Base-by-base conservation (phyloP, 1,140 invertebrate species). In the Eufriesea mexicana region DNA sequence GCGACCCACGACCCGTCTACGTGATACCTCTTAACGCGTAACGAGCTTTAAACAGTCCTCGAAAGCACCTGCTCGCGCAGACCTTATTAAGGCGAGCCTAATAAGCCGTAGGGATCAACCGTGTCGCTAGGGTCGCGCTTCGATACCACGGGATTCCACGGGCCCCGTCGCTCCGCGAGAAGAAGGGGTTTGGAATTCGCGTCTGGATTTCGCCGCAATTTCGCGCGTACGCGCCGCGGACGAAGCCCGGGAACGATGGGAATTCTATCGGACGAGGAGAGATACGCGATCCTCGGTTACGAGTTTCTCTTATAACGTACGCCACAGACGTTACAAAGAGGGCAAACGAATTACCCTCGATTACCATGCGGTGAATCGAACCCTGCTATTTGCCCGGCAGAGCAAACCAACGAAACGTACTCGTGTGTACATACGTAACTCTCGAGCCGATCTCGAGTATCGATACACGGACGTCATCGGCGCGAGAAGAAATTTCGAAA, bases 1-100 rank as follows among this genome's bases (percentile, higher is more conserved):
- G 88, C 72, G 87, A 90, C 89, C 89, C 86, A 77, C 87, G 91
- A 91, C 89, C 89, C 85, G 70, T 49, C 62, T 74, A 78, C 83
- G 83, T 62, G 79, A 83, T 87, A 86, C 71, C 71, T 73, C 66
- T 79, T 79, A 83, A 74, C 81, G n/a, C 57, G 67, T 86, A 84
- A 86, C 82, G 84, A 88, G 85, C 77, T 70, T 76, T 45, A 57
- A 62, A 80, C 77, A 66, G 68, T 86, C 54, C 54, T 75, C 72
- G 51, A 86, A 84, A 86, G 61, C 82, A 86, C 84, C 73, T 84
- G 83, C 79, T 28, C 42, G 47, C 14, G 20, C 35, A 54, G 45
- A 28, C 45, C 79, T 76, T 59, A 62, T 74, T 80, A 78, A 78
- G 54, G 5, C 59, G 9, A 45, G 51, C 16, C 77, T 77, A 76